Base-by-base conservation (phyloP, 2,888 invertebrate genomes). In the Dromius quadrimaculatus region DNA sequence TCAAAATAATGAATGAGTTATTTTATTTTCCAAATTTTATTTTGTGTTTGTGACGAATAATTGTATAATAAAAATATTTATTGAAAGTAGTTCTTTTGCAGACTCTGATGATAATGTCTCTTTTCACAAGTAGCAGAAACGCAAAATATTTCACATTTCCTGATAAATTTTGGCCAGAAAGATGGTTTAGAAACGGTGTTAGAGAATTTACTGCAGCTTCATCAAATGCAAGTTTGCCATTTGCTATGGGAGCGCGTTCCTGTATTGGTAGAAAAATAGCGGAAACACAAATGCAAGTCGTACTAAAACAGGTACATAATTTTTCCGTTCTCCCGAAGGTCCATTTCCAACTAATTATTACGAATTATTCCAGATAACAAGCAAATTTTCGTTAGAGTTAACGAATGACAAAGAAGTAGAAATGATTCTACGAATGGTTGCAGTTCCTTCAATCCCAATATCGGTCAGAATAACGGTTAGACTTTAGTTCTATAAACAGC, bases 191-290 rank as follows among this genome's bases (percentile, higher is more conserved):
- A 74, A 84, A 87, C 19, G 65, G 57, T 8, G 38, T 20, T 13
- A 69, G 47, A 72, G 72, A 50, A 19, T 75, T 73, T 19, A 69
- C 71, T 45, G 72, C 71, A 1, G 68, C 72, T 17, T 77, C 77
- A 71, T 84, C 90, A 1, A 87, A 89, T 76, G 93, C 92, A 4
- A 89, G 89, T 66, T 77, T 95, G 64, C 95, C 95, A 2, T 95
- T 95, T 81, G 93, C 93, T 0, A 84, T 93, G 73, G 95, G 95
- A 0, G 87, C 88, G 17, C 87, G 95, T 72, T 92, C 93, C 11
- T 95, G 95, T 79, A 87, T 95, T 74, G 95, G 95, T 0, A 88
- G 87, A 77, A 92, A 91, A 78, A 85, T 95, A 73, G 94, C 95
- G 0, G 89, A 92, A 79, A 82, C 87, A 50, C 93, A 94, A 83